Percentiles rank a stretch among this genome's conserved stretches.
phyloP scores from a whole-genome alignment of 2,888 invertebrate species.

The Mythimna loreyi region DNA sequence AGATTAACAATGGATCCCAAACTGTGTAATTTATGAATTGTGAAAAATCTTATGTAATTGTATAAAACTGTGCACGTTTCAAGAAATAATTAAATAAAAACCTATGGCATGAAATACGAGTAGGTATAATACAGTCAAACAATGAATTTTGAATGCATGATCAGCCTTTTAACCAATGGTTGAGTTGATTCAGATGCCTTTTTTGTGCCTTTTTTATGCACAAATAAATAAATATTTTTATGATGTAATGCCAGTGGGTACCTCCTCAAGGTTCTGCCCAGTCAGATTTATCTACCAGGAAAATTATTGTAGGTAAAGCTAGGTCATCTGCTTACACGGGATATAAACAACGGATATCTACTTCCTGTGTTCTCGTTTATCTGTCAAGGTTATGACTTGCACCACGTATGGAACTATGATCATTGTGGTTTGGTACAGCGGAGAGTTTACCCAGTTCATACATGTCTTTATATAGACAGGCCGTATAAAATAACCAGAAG shows the following conservation, averaged over 20 bases:
- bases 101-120: no score
- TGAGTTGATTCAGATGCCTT: background rate
- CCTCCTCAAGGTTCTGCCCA: background rate
- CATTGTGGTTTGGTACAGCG: conserved; percentile 11
- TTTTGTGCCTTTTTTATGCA: background rate
- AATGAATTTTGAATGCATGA: background rate
- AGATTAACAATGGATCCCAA: no score
- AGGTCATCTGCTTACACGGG: conserved; percentile 18
- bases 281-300: conserved; percentile 1
- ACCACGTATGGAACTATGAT: conserved; percentile 22
- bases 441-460: background rate
- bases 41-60: no score
- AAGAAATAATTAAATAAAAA: no score
- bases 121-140: background rate
- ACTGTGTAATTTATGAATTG: no score
- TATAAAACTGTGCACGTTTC: no score
- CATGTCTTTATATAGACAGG: background rate
- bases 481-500: no score
- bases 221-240: background rate
- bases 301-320: background rate
- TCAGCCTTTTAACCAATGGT: background rate
- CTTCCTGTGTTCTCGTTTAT: conserved; percentile 45
- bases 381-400: conserved; percentile 40
- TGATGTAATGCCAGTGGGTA: background rate
- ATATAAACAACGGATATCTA: conserved; percentile 48